Evolutionary conservation across 2,113 vertebrate genomes (phyloP).

Genomic region (Ciconia maguari): DNA sequence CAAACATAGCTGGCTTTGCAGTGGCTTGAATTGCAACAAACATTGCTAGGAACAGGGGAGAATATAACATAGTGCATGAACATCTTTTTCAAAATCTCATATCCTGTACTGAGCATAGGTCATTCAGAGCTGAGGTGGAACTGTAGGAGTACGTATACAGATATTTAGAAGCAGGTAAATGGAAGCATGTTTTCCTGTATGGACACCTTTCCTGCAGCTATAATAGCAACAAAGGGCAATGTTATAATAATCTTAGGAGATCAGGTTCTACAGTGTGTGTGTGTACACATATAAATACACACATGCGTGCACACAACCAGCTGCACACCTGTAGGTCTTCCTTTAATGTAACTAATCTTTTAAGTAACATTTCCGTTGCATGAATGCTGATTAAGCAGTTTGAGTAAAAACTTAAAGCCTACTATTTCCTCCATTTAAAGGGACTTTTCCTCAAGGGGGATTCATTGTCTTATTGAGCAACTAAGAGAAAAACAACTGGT

Average conservation of each 20-base stretch:
- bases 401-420: background rate
- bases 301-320: background rate
- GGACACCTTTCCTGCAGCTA: background rate
- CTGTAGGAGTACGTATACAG: background rate
- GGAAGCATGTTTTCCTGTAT: background rate
- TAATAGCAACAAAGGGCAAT: background rate
- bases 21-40: background rate
- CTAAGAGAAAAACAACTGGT: slow-evolving; percentile 23
- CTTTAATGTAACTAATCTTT: background rate
- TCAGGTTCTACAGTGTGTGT: background rate
- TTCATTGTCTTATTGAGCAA: background rate
- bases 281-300: background rate
- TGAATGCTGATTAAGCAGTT: background rate
- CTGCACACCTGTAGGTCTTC: background rate
- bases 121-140: background rate
- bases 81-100: background rate
- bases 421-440: background rate
- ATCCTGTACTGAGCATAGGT: background rate
- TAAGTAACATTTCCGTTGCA: background rate
- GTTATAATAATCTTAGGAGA: background rate
- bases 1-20: background rate
- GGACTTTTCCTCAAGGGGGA: slow-evolving; percentile 6
- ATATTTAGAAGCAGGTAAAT: background rate
- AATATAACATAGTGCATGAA: background rate
- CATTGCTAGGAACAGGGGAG: background rate